Base-by-base conservation (phyloP, 1,140 invertebrate genomes). In the Drosophila lini region DNA sequence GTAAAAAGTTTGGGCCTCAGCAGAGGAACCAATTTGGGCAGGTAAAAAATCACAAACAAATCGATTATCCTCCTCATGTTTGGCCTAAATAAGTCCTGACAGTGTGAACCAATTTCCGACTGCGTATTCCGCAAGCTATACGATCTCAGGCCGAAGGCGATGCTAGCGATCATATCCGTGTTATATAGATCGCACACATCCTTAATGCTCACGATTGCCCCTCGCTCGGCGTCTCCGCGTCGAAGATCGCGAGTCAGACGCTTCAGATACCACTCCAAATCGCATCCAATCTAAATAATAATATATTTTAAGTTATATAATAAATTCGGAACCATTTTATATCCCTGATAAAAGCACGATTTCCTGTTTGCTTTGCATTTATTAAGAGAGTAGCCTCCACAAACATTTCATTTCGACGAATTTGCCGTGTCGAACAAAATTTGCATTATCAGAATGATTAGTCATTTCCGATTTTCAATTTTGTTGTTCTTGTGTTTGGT, bases 141-240 rank as follows among this genome's bases (percentile, higher is more conserved):
- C 16, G 94, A 93, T 58, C 94, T 92, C 68, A 95, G 88, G n/a
- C 94, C 95, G 68, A 94, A 95, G 13, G 93, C 94, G 64, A 93
- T 93, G 57, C 93, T 94, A 6, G 94, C 94, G 36, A 95, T 95
- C 50, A 94, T 94, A 75, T 95, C 94, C 22, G 94, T 94, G 5
- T 93, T 94, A 58, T 93, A 95, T 36, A 94, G 92, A 8, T 93
- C 93, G 36, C 91, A 93, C 0, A 93, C 60, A 22, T 94, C 93
- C 70, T 93, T 94, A 0, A 93, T 50, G 42, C 93, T 92, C 0
- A 94, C 38, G 0, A 80, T 50, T 0, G 74, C 74, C 7, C 81
- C 85, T 0, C 81, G 50, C 0, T 55, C 68, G 11, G 77, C 78
- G 16, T 80, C 74, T n/a, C 57, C 81, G 28, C 78, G 81, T 3